phyloP scores from a whole-genome alignment of 2,888 invertebrate species.

The Cephus runcator region DNA sequence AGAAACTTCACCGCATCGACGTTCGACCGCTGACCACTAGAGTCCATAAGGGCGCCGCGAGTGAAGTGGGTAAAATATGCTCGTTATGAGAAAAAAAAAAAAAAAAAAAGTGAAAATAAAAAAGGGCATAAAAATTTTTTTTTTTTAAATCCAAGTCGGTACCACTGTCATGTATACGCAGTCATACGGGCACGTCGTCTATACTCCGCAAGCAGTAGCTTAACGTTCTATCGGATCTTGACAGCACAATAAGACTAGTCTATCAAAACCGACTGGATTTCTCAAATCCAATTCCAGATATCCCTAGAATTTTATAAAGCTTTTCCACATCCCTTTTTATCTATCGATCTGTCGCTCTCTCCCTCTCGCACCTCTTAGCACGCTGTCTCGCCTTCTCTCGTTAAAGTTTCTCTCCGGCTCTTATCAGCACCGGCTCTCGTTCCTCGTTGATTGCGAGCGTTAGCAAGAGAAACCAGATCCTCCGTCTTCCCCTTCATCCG shows the following conservation, averaged over 20 bases:
- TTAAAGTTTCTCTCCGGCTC: background rate
- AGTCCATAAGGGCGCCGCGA: background rate
- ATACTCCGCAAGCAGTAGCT: background rate
- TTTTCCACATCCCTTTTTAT: background rate
- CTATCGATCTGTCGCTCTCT: slow-evolving; percentile 4
- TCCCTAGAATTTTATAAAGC: background rate
- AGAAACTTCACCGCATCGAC: slow-evolving; percentile 24
- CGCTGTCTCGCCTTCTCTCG: slow-evolving; percentile 6
- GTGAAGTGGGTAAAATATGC: background rate
- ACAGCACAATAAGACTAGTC: background rate
- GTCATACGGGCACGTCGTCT: background rate
- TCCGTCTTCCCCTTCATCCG: background rate
- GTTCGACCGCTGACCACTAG: slow-evolving; percentile 36
- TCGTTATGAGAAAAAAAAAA: background rate
- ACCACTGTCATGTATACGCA: background rate
- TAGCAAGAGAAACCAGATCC: background rate
- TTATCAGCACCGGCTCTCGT: background rate
- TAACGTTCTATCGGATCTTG: background rate
- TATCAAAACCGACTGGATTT: background rate
- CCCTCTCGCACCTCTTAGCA: slow-evolving; percentile 21
- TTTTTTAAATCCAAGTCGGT: background rate
- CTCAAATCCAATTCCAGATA: background rate
- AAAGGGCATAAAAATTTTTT: too few relatives aligned
- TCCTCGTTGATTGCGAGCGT: background rate
- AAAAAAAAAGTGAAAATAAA: background rate